Base-by-base conservation (phyloP, 2,113 vertebrate genomes). In the Rhizomys pruinosus region DNA sequence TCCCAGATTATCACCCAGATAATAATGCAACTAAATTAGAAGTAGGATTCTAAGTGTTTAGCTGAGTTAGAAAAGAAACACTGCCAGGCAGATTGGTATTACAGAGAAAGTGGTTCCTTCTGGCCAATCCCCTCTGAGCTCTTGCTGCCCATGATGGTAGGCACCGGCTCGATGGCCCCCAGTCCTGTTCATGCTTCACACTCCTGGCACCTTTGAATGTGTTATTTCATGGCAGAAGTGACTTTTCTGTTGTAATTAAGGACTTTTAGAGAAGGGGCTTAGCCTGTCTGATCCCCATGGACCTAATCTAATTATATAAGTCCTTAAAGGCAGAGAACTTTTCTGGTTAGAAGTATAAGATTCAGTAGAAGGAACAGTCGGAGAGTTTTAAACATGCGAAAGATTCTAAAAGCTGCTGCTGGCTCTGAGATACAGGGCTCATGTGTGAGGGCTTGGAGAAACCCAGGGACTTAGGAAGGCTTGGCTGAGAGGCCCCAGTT, bases 11-110 rank as follows among this genome's bases (percentile, higher is more conserved):
- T n/a, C n/a, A 4, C 22, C 42, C 22, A 69, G 59, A 12, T 86
- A 84, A 92, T 73, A 90, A 76, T 82, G 20, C 68, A 84, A 84
- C 74, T 87, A 81, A 66, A 82, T 84, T 25, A 57, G 64, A 88
- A 63, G 59, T 63, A 34, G 42, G 11, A 12, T 47, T 52, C 12
- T 78, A 61, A 96, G 44, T 71, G 47, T 73, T 55, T 95, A n/a
- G 55, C 90, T 96, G 86, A 92, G 57, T 77, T 37, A 88, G 29
- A 61, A 78, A 93, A 47, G 20, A 25, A 73, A 81, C 57, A 32
- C 22, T 32, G 11, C 63, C 17, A 47, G 8, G 59, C 34, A 64
- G 55, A 86, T 73, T 47, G 68, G 0, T 37, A 82, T 59, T 77
- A 52, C 9, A 44, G 76, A 69, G 32, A 84, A 74, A 76, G 42